Evolutionary conservation across 92 coral and sea anemone genomes (phyloP).

Genomic region (Zoanthus sociatus): DNA sequence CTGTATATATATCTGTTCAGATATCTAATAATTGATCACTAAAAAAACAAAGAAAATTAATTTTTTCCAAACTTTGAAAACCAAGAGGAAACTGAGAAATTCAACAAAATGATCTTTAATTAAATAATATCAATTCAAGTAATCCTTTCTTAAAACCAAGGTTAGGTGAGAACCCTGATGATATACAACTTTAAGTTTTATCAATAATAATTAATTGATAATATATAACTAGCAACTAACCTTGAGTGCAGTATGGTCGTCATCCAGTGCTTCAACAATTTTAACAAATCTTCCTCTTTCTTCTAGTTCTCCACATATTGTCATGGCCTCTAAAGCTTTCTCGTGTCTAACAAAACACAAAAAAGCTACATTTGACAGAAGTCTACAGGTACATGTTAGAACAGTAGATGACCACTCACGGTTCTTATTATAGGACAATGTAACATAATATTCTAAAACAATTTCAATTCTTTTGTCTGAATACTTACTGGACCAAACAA

Average conservation of each 20-base stretch:
- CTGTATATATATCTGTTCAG: too few species aligned
- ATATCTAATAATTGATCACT: too few species aligned
- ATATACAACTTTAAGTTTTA: background rate
- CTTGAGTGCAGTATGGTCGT: conserved; percentile 91
- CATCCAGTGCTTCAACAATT: conserved; percentile 89
- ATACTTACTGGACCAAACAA: conserved; percentile 92
- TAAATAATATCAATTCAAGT: too few species aligned
- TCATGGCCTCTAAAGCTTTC: conserved; percentile 93
- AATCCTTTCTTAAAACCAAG: too few species aligned
- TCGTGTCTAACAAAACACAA: conserved; percentile 71
- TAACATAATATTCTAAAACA: too few species aligned
- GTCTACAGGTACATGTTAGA: background rate
- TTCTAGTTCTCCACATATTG: conserved; percentile 93
- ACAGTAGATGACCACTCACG: too few species aligned
- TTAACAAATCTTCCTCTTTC: conserved; percentile 85
- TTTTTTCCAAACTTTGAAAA: too few species aligned
- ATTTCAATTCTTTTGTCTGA: background rate
- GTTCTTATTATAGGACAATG: too few species aligned
- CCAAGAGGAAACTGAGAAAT: too few species aligned
- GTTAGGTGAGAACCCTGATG: too few species aligned
- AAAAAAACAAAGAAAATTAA: too few species aligned
- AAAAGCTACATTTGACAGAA: background rate
- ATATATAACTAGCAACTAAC: conserved; percentile 47
- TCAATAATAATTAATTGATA: background rate
- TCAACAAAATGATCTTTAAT: too few species aligned